A percentile compares a stretch with the other conserved stretches of the same genome.
These are phyloP conservation scores for Gadus chalcogrammus DNA, from an alignment of 2,113 vertebrate species.

Conservation along the genomic window DNA sequence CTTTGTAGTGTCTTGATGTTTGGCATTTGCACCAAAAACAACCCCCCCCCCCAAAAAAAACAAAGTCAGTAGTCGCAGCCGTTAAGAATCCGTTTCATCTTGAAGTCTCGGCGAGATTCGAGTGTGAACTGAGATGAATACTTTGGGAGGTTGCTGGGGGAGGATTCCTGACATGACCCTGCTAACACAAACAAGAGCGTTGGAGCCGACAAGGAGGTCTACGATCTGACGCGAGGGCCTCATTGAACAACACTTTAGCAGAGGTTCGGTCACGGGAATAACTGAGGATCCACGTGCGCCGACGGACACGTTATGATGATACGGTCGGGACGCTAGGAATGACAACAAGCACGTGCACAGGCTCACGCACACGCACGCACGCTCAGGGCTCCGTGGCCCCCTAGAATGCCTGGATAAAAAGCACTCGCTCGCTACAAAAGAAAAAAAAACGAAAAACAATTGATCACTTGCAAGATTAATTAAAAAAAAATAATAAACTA, in stretches of 20 bases:
- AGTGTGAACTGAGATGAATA: constrained; percentile 8
- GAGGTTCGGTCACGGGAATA: constrained; percentile 39
- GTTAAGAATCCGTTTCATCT: constrained; percentile 36
- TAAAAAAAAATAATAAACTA: constrained; percentile 45
- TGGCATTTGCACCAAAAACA: constrained; percentile 25
- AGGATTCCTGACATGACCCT: constrained; percentile 29
- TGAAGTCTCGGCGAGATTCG: constrained; percentile 17
- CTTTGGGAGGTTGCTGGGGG: too few relatives aligned
- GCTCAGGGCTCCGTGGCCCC: constrained; percentile 31
- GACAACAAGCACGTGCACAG: constrained; percentile 27
- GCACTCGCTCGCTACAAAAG: constrained; percentile 45
- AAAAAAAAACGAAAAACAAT: constrained; percentile 46
- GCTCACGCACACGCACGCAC: not conserved
- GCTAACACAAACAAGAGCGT: constrained; percentile 16
- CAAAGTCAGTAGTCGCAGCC: constrained; percentile 1
- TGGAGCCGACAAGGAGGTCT: not conserved
- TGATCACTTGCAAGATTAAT: constrained; percentile 75
- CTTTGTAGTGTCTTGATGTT: constrained; percentile 14
- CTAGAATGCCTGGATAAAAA: constrained; percentile 51
- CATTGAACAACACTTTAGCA: constrained; percentile 28
- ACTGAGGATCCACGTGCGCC: constrained; percentile 44
- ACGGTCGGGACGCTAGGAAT: constrained; percentile 43
- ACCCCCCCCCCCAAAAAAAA: constrained; percentile 4
- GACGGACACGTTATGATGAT: constrained; percentile 45
- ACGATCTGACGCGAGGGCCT: constrained; percentile 20